A percentile compares a stretch with the other conserved stretches of the same genome.
Conservation (phyloP, 2,888 invertebrate genomes). For the Polylopha cassiicola region DNA sequence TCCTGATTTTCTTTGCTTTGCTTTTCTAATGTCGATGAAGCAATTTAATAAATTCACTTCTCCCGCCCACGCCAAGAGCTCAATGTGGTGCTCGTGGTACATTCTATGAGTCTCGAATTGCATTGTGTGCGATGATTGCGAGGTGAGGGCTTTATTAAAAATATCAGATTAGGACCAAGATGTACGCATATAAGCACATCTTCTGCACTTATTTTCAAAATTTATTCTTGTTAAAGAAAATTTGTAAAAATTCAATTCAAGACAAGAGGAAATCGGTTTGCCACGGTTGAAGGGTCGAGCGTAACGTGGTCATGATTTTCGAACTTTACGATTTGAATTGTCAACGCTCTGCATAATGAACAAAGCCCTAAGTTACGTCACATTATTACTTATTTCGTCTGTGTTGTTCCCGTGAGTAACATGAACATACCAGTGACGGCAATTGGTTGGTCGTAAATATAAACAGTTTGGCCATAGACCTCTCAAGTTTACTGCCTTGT, state of each 20-base stretch:
- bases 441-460: conserved; percentile 48
- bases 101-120: too few relatives aligned
- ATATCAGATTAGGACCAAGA: too few relatives aligned
- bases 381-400: conserved; percentile 7
- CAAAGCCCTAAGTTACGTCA: conserved; percentile 26
- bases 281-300: conserved; percentile 6
- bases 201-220: too few relatives aligned
- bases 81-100: too few relatives aligned
- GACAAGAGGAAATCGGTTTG: conserved; percentile 4
- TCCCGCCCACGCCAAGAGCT: conserved; percentile 57
- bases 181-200: too few relatives aligned
- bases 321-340: conserved; percentile 46
- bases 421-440: conserved; percentile 30
- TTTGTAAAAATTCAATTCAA: too few relatives aligned
- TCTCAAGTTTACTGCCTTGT: conserved; percentile 18
- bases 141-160: too few relatives aligned
- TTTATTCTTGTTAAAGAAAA: conserved; percentile 5
- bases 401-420: conserved; percentile 20
- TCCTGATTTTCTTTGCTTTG: conserved; percentile 1
- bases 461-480: conserved; percentile 33
- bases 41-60: conserved; percentile 41
- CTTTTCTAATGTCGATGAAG: conserved; percentile 14
- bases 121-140: too few relatives aligned
- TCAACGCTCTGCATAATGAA: conserved; percentile 38
- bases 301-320: conserved; percentile 32